Percentiles rank a stretch among this genome's conserved stretches.
Evolutionary conservation across 2,888 invertebrate genomes (phyloP).

Genomic region (Pharmacophagus antenor): DNA sequence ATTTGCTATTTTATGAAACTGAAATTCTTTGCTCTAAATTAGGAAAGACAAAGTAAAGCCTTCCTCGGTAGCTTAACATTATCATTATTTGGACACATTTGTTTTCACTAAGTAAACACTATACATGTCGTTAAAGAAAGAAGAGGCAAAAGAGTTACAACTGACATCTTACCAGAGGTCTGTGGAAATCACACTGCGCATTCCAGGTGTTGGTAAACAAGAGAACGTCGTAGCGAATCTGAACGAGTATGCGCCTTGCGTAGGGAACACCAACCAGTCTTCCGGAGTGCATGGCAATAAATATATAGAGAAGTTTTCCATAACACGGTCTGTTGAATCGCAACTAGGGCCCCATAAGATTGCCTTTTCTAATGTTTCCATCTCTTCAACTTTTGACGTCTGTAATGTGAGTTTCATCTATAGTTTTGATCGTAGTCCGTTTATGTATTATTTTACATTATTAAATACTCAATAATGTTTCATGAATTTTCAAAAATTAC

Average conservation of each 20-base stretch:
- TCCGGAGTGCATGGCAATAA: conserved; percentile 40
- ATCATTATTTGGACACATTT: no score
- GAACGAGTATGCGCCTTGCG: conserved; percentile 45
- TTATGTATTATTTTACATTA: background rate
- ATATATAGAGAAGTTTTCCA: conserved; percentile 35
- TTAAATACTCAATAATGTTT: no score
- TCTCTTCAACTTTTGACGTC: conserved; percentile 31
- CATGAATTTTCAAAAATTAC: no score
- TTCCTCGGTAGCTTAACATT: no score
- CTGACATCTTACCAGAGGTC: conserved; percentile 42
- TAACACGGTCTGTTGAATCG: conserved; percentile 44
- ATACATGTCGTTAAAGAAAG: no score
- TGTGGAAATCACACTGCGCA: conserved; percentile 42
- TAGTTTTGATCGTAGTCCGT: no score
- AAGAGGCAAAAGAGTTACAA: no score
- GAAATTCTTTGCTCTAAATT: no score
- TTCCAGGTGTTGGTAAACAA: conserved; percentile 39
- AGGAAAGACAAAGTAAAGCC: no score
- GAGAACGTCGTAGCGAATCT: conserved; percentile 42
- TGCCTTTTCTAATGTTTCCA: conserved; percentile 36
- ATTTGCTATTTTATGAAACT: no score
- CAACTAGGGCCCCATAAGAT: conserved; percentile 50
- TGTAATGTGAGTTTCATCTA: conserved; percentile 22
- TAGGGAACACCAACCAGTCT: conserved; percentile 46
- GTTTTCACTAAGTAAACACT: no score